Percentiles rank a stretch among this genome's conserved stretches.
These are phyloP conservation scores for Drosophila tani DNA, from an alignment of 1,140 invertebrate species.

Conservation along the genomic window DNA sequence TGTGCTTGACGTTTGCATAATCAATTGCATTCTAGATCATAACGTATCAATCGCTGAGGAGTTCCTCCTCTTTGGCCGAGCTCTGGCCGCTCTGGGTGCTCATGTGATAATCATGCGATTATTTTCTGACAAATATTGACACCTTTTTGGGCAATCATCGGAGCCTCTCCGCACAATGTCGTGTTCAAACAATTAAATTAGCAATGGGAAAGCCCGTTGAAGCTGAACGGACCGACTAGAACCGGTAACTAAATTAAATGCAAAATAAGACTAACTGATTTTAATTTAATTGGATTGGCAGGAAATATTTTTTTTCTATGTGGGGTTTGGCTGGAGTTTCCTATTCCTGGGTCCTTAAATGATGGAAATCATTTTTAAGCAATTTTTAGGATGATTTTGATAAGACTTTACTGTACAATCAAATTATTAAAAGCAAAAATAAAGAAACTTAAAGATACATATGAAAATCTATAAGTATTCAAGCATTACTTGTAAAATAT, in stretches of 20 bases:
- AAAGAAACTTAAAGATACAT: too few species aligned
- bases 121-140: slow-evolving; percentile 46
- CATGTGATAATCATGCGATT: slow-evolving; percentile 60
- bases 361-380: too few species aligned
- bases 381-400: too few species aligned
- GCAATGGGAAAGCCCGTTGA: slow-evolving; percentile 26
- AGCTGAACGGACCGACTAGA: slow-evolving; percentile 36
- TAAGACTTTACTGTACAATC: too few species aligned
- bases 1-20: slow-evolving; percentile 22
- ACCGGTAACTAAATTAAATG: slow-evolving; percentile 25
- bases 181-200: slow-evolving; percentile 53
- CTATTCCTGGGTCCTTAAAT: too few species aligned
- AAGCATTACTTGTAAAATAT: too few species aligned
- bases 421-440: too few species aligned
- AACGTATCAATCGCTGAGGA: slow-evolving; percentile 1
- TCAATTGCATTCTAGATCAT: slow-evolving; percentile 27
- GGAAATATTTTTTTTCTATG: not conserved
- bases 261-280: slow-evolving; percentile 12
- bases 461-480: too few species aligned
- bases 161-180: slow-evolving; percentile 38
- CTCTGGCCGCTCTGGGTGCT: slow-evolving; percentile 5
- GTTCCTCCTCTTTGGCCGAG: slow-evolving; percentile 20
- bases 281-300: slow-evolving; percentile 20
- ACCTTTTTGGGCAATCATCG: slow-evolving; percentile 47
- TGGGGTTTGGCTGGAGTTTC: not conserved